Evolutionary conservation across 1,140 invertebrate genomes (phyloP), one percentile per base, ranked within the genome.

Genomic region (Ectropis grisescens): DNA sequence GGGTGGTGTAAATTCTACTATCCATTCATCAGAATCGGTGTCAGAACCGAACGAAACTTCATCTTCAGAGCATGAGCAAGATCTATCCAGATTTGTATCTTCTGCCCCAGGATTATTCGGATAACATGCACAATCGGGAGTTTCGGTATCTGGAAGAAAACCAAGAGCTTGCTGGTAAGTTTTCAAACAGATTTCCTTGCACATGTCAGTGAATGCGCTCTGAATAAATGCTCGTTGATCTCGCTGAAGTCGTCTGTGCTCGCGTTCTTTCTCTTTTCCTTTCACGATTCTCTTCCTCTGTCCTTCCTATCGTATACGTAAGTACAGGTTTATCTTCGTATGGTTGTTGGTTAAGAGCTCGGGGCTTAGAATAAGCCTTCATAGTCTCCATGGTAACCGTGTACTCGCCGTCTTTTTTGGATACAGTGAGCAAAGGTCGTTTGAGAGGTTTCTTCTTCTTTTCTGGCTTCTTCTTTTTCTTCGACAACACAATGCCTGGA

Each of bases 331-430:
- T 78, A 28, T 81, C 76, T 52, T 81, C 76, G 47, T 68, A 81
- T 0, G 76, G 76, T 29, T 58, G 41, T 48, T 81, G 69, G 34
- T 75, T 72, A 10, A 69, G 16, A 37, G 64, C 49, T 46, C 72
- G 52, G 3, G 59, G 65, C 44, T 65, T 76, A 2, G 34, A 2
- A 41, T 58, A 76, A 13, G 37, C 40, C 55, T 76, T 81, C 71
- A 81, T 74, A 2, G 69, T 76, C 46, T 81, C 76, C 72, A 81
- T 76, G 13, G 71, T 76, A 13, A 81, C 54, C 3, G 56, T 70
- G 31, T 49, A 78, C 55, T 78, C 71, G 4, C 76, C 72, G 33
- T 71, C 57, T 33, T 61, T 72, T 41, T 78, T 81, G 13, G 64
- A 60, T 29, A 81, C 68, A 19, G 64, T 44, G 8, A 81, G 37